Conservation (phyloP, 1,140 invertebrate genomes). For the Lepidotrigona ventralis region DNA sequence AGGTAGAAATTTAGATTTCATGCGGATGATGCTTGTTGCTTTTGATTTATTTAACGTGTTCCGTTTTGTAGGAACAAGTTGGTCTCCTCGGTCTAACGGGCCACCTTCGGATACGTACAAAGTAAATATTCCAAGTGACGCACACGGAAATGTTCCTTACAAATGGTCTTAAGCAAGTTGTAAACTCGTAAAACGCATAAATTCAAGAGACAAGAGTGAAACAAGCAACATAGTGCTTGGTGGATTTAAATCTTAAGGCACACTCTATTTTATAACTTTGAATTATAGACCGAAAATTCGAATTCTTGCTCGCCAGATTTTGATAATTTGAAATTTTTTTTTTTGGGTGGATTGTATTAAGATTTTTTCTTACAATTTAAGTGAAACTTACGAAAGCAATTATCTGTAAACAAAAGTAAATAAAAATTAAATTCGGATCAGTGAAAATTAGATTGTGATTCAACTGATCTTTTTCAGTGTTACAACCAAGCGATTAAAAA, state of each 20-base stretch:
- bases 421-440: no score
- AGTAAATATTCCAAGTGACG: slow-evolving; percentile 15
- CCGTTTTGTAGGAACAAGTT: slow-evolving; percentile 24
- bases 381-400: no score
- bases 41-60: slow-evolving; percentile 35
- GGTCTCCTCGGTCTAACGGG: slow-evolving; percentile 7
- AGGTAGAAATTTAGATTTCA: not conserved
- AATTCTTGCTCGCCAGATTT: not conserved
- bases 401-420: no score
- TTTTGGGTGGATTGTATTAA: no score
- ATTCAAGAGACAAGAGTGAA: not conserved
- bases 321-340: no score
- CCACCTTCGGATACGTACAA: slow-evolving; percentile 24
- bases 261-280: not conserved
- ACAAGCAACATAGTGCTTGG: not conserved
- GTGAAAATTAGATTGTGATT: no score
- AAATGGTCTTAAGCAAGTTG: slow-evolving; percentile 27
- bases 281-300: not conserved
- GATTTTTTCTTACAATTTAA: no score
- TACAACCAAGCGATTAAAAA: no score
- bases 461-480: no score
- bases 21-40: not conserved
- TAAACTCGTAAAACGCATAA: slow-evolving; percentile 29
- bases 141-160: slow-evolving; percentile 21
- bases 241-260: no score